Evolutionary conservation across 1,140 invertebrate genomes (phyloP), one percentile per base, ranked within the genome.

Genomic region (Gonioctena quinquepunctata): DNA sequence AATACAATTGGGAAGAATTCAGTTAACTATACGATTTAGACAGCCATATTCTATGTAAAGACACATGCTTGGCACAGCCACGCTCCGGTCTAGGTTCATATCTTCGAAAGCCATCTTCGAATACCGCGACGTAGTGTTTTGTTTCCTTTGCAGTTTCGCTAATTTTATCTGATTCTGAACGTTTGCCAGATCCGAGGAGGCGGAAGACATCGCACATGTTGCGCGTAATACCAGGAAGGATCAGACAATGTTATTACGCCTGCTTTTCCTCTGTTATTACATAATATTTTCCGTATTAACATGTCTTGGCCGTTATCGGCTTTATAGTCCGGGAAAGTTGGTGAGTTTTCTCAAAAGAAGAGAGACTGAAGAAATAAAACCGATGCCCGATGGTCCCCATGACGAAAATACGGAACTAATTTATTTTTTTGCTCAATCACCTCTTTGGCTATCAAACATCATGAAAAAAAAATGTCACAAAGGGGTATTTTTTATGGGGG

Each of bases 131-230:
- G 8, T 3, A 42, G 33, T 42, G 21, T 57, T 22, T 57, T 23
- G 5, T 57, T 57, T 25, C 13, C 21, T 21, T 57, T 57, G 22
- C 54, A 25, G 19, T 21, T 16, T 57, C 19, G 21, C 54, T 57
- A 57, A 57, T 23, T 57, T 57, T 57, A 57, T 16, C 54, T 3
- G 11, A 13, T 7, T 16, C 11, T 49, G 48, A 57, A 11, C 21
- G 21, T 25, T 57, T 22, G 54, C 54, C 54, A 57, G 23, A 22
- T 13, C 21, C 7, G n/a, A n/a, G n/a, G 48, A 57, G 5, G 21
- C 54, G 54, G 54, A 57, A 57, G 54, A 57, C n/a, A 18, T n/a
- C n/a, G n/a, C n/a, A n/a, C n/a, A 49, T 49, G 48, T 49, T 49
- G 48, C 48, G 48, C 13, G 33, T 42, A 42, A 42, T 42, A 13